phyloP scores from a whole-genome alignment of 2,888 invertebrate species.

The Ceratothoa steindachneri region DNA sequence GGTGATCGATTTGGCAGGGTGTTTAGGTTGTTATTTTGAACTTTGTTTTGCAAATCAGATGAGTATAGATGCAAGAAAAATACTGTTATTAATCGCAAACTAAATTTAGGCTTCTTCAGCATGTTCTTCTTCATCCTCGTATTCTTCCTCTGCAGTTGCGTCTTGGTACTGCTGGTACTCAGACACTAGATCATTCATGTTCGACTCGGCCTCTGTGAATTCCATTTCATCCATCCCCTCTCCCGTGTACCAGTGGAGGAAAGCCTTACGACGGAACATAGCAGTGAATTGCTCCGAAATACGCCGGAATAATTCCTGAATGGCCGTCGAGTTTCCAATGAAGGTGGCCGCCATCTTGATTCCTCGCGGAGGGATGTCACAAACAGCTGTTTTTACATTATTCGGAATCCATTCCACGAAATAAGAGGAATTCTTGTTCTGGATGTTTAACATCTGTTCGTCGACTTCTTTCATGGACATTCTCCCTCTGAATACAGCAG shows the following conservation, averaged over 20 bases:
- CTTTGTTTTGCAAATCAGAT: no score
- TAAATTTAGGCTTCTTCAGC: conserved; percentile 35
- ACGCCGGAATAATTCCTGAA: conserved; percentile 82
- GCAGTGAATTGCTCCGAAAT: conserved; percentile 68
- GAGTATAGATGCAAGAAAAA: no score
- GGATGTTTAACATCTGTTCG: conserved; percentile 73
- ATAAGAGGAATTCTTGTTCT: conserved; percentile 73
- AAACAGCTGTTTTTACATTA: no score
- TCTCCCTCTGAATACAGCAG: conserved; percentile 60
- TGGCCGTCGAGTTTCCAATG: conserved; percentile 80
- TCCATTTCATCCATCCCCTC: no score
- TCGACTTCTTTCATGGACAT: conserved; percentile 69
- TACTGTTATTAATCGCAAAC: no score
- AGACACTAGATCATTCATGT: no score
- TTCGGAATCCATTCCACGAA: conserved; percentile 79
- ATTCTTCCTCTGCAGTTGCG: no score
- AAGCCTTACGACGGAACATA: conserved; percentile 62
- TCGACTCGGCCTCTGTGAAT: no score
- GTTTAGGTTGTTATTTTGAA: no score
- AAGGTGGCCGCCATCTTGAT: conserved; percentile 85
- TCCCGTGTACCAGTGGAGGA: no score
- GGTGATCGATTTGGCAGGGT: no score
- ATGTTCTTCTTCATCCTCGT: conserved; percentile 36
- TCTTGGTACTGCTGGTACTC: conserved; percentile 56
- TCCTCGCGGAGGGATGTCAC: conserved; percentile 65